phyloP scores from a whole-genome alignment of 2,113 vertebrate genomes.

The Rhinolophus ferrumequinum region DNA sequence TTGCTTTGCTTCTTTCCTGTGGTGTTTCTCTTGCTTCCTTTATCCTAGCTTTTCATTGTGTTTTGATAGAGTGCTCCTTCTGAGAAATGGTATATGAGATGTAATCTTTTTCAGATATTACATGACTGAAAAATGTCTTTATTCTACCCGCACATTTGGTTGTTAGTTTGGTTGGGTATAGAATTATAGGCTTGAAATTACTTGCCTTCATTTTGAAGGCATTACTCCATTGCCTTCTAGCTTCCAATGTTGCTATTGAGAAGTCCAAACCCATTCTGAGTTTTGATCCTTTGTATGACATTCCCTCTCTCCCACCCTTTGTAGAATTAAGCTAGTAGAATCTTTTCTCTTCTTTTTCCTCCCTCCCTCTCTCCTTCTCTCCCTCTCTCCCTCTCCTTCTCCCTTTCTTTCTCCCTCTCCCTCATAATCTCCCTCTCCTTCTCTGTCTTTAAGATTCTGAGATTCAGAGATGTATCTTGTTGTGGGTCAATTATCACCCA shows the following conservation, averaged over 20 bases:
- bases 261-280: background rate
- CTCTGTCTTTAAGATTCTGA: background rate
- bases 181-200: conserved; percentile 14
- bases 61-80: background rate
- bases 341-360: background rate
- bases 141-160: background rate
- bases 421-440: too few species aligned
- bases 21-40: background rate
- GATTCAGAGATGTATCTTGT: background rate
- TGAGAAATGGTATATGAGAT: background rate
- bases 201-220: background rate
- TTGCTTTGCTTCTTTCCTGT: background rate
- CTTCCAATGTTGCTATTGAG: background rate
- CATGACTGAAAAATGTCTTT: background rate
- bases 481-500: background rate
- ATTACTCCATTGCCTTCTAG: background rate
- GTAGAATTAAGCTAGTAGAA: background rate
- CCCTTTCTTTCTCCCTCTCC: too few species aligned
- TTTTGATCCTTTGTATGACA: background rate
- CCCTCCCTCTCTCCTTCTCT: background rate
- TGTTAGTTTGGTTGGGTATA: conserved; percentile 27
- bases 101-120: background rate
- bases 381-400: too few species aligned
- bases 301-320: background rate
- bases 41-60: background rate